These are phyloP conservation scores for Notiomystis cincta DNA, from an alignment of 2,113 vertebrate species.

Conservation along the genomic window DNA sequence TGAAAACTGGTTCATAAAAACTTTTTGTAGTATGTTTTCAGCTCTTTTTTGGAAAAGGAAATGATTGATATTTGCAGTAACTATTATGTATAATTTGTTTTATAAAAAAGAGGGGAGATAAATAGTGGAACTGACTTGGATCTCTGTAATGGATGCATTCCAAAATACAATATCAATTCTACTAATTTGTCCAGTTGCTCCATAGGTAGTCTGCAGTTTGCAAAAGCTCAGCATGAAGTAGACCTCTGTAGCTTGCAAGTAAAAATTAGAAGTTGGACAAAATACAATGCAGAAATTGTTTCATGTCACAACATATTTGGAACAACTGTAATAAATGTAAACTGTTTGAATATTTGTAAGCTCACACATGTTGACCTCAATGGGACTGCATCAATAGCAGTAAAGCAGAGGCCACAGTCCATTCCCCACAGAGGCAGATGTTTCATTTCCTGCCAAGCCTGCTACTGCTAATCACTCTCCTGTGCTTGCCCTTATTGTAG, in stretches of 20 bases:
- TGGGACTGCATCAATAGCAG: neutral
- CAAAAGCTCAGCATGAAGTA: neutral
- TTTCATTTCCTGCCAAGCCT: neutral
- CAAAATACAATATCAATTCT: neutral
- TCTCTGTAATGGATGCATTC: neutral
- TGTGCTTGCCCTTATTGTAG: neutral
- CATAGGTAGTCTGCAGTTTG: neutral
- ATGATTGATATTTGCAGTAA: neutral
- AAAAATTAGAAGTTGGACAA: neutral
- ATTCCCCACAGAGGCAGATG: neutral
- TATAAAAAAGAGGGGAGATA: neutral
- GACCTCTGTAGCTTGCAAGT: neutral
- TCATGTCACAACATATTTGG: neutral
- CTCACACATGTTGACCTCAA: neutral
- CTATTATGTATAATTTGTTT: neutral
- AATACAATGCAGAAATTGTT: conserved; percentile 12
- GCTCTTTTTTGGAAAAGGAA: neutral
- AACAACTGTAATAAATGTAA: conserved; percentile 1
- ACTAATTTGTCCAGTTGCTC: neutral
- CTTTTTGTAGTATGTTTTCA: neutral
- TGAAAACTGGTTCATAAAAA: neutral
- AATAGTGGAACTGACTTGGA: neutral
- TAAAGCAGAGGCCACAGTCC: neutral
- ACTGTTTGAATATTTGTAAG: neutral
- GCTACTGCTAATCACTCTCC: neutral